A percentile compares a stretch with the other conserved stretches of the same genome.
These are phyloP conservation scores for Calyptomena viridis DNA, from an alignment of 2,113 vertebrate genomes.

Conservation along the genomic window DNA sequence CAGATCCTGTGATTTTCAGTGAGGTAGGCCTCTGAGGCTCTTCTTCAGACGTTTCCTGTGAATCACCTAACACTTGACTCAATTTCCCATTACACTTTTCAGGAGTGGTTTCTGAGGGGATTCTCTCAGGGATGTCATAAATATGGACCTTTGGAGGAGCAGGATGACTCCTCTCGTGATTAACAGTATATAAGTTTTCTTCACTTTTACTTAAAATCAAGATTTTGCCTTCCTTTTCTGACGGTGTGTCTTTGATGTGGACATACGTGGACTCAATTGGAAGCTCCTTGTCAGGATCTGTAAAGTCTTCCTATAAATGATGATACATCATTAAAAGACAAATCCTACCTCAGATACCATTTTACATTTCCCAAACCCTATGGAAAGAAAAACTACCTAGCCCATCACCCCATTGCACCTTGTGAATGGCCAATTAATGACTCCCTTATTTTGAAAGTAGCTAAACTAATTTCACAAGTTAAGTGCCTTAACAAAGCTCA, in stretches of 20 bases:
- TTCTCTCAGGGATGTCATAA: slow-evolving; percentile 66
- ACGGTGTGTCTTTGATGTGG: slow-evolving; percentile 71
- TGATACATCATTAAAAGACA: neutral
- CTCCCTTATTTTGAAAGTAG: neutral
- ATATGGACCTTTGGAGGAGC: slow-evolving; percentile 85
- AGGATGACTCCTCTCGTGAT: slow-evolving; percentile 73
- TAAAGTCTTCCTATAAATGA: slow-evolving; percentile 71
- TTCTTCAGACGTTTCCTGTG: neutral
- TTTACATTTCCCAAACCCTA: neutral
- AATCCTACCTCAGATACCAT: neutral
- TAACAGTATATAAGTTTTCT: slow-evolving; percentile 74
- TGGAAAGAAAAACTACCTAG: neutral
- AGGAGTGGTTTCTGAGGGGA: neutral
- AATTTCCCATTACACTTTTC: slow-evolving; percentile 40
- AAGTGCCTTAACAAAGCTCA: neutral
- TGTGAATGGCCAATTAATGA: neutral
- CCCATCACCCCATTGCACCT: neutral
- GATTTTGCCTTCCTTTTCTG: slow-evolving; percentile 71
- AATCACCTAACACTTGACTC: neutral
- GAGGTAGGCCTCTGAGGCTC: slow-evolving; percentile 65
- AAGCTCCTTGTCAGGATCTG: slow-evolving; percentile 66
- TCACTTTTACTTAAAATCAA: slow-evolving; percentile 69
- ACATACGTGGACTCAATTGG: slow-evolving; percentile 76
- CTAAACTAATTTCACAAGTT: neutral
- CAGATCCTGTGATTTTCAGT: slow-evolving; percentile 61